Conservation (phyloP, 1,140 invertebrate genomes). For the Condylostylus longicornis region DNA sequence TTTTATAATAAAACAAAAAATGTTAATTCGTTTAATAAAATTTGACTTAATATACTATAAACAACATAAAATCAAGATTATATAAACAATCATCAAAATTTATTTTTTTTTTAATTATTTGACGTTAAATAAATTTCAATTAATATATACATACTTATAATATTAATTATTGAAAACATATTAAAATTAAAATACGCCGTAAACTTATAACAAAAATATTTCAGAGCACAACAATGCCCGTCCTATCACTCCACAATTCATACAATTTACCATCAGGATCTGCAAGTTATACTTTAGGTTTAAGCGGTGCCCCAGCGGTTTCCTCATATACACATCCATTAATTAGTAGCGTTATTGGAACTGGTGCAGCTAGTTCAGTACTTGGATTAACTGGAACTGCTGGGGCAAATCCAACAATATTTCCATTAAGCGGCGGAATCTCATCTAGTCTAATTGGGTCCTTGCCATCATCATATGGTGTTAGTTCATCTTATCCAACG, state of each 20-base stretch:
- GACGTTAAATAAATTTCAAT: background rate
- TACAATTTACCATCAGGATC: slow-evolving; percentile 34
- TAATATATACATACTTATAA: background rate
- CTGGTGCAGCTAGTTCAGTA: slow-evolving; percentile 10
- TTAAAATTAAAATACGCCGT: background rate
- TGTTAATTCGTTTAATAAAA: no score
- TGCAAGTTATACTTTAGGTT: slow-evolving; percentile 27
- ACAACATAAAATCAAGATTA: no score
- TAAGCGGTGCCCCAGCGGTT: slow-evolving; percentile 14
- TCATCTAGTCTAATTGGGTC: slow-evolving; percentile 18
- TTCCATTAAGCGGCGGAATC: no score
- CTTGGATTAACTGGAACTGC: background rate
- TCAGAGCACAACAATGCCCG: slow-evolving; percentile 46
- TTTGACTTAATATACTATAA: no score
- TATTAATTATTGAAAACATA: background rate
- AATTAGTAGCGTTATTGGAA: slow-evolving; percentile 24
- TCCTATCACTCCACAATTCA: slow-evolving; percentile 39
- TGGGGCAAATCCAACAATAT: background rate
- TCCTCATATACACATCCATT: slow-evolving; percentile 26
- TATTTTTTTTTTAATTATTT: background rate
- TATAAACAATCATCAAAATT: no score
- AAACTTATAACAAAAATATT: slow-evolving; percentile 25
- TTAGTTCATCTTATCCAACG: slow-evolving; percentile 36
- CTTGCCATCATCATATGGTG: slow-evolving; percentile 23
- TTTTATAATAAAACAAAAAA: no score